phyloP scores from a whole-genome alignment of 2,888 invertebrate genomes.

The Masnerella sp. region DNA sequence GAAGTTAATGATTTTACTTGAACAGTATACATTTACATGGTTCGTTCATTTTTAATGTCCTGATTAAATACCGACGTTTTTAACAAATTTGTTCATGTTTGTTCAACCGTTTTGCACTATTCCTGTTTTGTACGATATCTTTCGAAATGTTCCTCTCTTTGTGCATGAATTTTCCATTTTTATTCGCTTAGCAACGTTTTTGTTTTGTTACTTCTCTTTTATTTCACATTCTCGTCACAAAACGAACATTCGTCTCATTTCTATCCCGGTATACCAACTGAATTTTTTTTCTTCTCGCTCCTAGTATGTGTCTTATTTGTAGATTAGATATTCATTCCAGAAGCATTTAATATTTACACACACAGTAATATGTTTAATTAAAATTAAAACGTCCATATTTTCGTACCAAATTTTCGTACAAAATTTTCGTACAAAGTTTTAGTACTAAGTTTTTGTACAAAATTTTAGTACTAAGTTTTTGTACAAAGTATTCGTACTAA shows the following conservation, averaged over 20 bases:
- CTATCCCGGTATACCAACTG: conserved; percentile 42
- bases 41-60: background rate
- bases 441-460: no score
- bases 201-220: conserved; percentile 27
- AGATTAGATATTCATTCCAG: conserved; percentile 45
- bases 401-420: no score
- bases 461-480: no score
- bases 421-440: no score
- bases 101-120: conserved; percentile 42
- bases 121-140: conserved; percentile 32
- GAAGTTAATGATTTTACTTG: no score
- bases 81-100: conserved; percentile 38
- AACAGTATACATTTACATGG: no score
- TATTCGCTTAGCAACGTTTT: conserved; percentile 55
- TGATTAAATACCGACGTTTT: conserved; percentile 32
- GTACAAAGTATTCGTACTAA: background rate
- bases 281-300: conserved; percentile 46
- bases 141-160: conserved; percentile 45
- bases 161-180: conserved; percentile 59
- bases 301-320: conserved; percentile 49
- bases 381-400: no score
- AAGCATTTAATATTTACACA: conserved; percentile 28
- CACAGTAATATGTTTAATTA: background rate
- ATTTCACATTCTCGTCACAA: background rate
- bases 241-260: conserved; percentile 27